phyloP scores from a whole-genome alignment of 2,888 invertebrate genomes.

The Orthosia incerta region DNA sequence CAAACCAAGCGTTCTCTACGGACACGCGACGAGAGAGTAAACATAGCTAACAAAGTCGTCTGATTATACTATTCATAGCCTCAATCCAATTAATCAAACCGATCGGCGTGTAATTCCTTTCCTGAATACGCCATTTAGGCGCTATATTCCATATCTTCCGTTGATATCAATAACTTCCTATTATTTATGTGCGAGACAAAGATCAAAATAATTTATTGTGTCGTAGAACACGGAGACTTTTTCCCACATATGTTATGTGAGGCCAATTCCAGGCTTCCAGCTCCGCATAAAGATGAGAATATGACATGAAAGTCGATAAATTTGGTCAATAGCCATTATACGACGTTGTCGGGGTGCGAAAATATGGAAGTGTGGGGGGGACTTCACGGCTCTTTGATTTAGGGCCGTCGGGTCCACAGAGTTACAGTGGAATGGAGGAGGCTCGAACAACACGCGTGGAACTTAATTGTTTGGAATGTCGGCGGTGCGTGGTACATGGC shows the following conservation, averaged over 20 bases:
- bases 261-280: constrained; percentile 79
- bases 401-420: constrained; percentile 73
- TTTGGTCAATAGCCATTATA: constrained; percentile 90
- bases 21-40: constrained; percentile 10
- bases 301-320: constrained; percentile 89
- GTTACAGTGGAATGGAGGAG: constrained; percentile 75
- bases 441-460: constrained; percentile 58
- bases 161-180: constrained; percentile 71
- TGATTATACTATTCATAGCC: constrained; percentile 36
- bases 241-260: constrained; percentile 77
- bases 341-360: constrained; percentile 88
- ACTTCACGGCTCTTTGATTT: constrained; percentile 88
- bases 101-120: constrained; percentile 46
- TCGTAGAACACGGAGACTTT: constrained; percentile 72
- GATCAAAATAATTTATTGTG: constrained; percentile 78
- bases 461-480: constrained; percentile 66
- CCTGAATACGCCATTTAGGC: constrained; percentile 54
- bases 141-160: constrained; percentile 43
- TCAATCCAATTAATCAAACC: constrained; percentile 54
- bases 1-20: constrained; percentile 11
- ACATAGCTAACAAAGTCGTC: constrained; percentile 12
- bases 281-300: constrained; percentile 88
- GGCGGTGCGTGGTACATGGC: constrained; percentile 44
- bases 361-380: constrained; percentile 87
- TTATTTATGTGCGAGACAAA: constrained; percentile 73